These are phyloP conservation scores for Pachypeltis micranthus DNA, from an alignment of 1,140 invertebrate genomes.

Conservation along the genomic window DNA sequence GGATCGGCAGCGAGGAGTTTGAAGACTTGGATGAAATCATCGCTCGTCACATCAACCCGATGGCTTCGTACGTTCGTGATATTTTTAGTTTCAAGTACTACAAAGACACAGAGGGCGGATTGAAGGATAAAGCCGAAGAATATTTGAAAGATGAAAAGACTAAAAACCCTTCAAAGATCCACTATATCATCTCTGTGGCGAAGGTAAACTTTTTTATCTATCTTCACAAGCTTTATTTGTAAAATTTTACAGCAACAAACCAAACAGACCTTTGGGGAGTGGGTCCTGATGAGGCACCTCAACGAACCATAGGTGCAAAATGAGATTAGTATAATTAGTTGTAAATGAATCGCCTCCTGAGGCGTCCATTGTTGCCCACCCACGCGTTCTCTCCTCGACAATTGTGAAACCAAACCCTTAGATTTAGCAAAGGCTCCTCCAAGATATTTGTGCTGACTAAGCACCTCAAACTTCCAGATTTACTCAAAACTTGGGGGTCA, in stretches of 20 bases:
- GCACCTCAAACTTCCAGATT: no score
- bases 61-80: slow-evolving; percentile 85
- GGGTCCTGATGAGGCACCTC: no score
- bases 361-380: no score
- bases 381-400: no score
- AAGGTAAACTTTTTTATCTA: slow-evolving; percentile 39
- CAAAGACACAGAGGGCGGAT: slow-evolving; percentile 54
- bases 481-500: no score
- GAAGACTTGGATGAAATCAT: slow-evolving; percentile 99
- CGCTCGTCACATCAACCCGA: slow-evolving; percentile 87
- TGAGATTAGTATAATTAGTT: no score
- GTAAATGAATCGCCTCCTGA: no score
- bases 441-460: no score
- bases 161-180: slow-evolving; percentile 76
- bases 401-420: no score
- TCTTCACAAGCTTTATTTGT: neutral
- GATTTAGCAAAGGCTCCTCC: no score
- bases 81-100: slow-evolving; percentile 87
- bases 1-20: slow-evolving; percentile 82
- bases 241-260: neutral
- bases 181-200: slow-evolving; percentile 76
- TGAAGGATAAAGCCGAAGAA: slow-evolving; percentile 76
- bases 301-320: no score
- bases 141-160: slow-evolving; percentile 73
- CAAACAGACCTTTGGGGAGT: no score